A percentile compares a stretch with the other conserved stretches of the same genome.
Evolutionary conservation across 2,888 invertebrate genomes (phyloP).

Genomic region (Cremastinae sp.): DNA sequence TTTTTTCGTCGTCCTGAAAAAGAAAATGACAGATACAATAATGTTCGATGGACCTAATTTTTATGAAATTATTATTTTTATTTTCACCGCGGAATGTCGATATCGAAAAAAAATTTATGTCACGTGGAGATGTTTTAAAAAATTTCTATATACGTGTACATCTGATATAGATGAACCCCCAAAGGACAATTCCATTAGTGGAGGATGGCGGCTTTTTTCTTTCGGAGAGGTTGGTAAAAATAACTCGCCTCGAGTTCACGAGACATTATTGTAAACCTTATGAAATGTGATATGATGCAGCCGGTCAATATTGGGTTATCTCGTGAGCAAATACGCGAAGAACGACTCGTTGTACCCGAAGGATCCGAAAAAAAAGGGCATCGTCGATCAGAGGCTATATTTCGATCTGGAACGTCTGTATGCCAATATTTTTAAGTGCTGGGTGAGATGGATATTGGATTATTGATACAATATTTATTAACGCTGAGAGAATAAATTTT

Average conservation of each 20-base stretch:
- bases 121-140: no score
- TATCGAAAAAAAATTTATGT: no score
- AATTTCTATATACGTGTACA: constrained; percentile 5
- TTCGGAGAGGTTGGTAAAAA: constrained; percentile 85
- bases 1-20: not conserved
- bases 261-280: constrained; percentile 13
- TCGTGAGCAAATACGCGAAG: constrained; percentile 90
- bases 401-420: constrained; percentile 91
- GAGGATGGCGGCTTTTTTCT: constrained; percentile 90
- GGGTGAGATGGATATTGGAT: constrained; percentile 82
- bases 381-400: constrained; percentile 89
- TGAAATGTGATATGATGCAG: constrained; percentile 75
- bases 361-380: constrained; percentile 87
- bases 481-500: not conserved
- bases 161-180: constrained; percentile 86
- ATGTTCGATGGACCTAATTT: no score
- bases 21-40: no score
- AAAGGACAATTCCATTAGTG: constrained; percentile 91
- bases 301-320: constrained; percentile 90
- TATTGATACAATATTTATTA: not conserved
- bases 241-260: constrained; percentile 1
- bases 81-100: no score
- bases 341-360: constrained; percentile 88
- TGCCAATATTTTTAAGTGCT: constrained; percentile 86
- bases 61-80: no score